Evolutionary conservation across 2,113 vertebrate genomes (phyloP).

Genomic region (Nipponia nippon): DNA sequence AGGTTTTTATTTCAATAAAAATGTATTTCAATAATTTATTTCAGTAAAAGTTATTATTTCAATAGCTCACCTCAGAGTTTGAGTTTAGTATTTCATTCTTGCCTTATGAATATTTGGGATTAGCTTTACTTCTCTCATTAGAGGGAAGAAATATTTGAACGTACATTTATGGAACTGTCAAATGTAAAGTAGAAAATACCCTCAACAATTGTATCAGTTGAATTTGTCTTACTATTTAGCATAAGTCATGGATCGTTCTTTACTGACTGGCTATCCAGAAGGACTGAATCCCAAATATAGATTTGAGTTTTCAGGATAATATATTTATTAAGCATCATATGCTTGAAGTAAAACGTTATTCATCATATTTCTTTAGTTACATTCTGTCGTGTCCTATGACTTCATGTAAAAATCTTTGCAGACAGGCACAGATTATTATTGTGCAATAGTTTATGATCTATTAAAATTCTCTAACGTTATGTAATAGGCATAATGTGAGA

Average conservation of each 20-base stretch:
- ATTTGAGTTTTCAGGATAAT: background rate
- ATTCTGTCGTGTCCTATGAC: background rate
- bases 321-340: background rate
- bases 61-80: background rate
- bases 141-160: background rate
- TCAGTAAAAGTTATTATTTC: background rate
- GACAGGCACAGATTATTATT: background rate
- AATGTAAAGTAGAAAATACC: background rate
- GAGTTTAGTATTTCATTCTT: background rate
- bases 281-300: background rate
- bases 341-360: background rate
- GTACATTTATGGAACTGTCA: background rate
- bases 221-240: background rate
- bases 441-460: background rate
- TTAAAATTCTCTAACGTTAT: background rate
- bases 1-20: background rate
- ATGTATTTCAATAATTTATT: background rate
- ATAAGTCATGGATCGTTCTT: background rate
- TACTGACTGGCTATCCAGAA: background rate
- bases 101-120: background rate
- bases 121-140: background rate
- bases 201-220: background rate
- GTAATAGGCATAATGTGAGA: background rate
- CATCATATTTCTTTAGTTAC: background rate
- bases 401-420: background rate